Conservation (phyloP, 1,140 invertebrate genomes). For the Venturia canescens region DNA sequence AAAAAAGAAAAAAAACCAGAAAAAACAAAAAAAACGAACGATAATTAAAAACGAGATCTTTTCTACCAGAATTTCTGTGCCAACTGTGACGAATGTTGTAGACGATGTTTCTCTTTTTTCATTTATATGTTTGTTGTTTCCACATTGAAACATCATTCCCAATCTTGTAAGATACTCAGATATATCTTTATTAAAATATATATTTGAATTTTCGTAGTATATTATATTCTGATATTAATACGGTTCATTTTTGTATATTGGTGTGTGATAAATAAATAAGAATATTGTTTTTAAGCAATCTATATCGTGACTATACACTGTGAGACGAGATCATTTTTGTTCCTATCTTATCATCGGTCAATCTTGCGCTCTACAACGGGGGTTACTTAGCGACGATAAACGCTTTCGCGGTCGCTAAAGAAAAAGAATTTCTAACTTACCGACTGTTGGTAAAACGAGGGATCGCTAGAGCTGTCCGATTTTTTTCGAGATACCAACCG, state of each 20-base stretch:
- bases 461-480: too few relatives aligned
- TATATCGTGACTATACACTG: background rate
- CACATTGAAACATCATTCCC: slow-evolving; percentile 74
- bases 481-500: too few relatives aligned
- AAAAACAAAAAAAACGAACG: too few relatives aligned
- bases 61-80: slow-evolving; percentile 77
- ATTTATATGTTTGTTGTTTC: slow-evolving; percentile 63
- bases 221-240: slow-evolving; percentile 78
- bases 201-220: slow-evolving; percentile 76
- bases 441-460: background rate
- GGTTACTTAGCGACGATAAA: too few relatives aligned
- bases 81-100: slow-evolving; percentile 76
- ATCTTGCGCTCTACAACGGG: too few relatives aligned
- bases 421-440: background rate
- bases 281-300: slow-evolving; percentile 77
- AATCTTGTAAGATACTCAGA: slow-evolving; percentile 78
- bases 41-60: slow-evolving; percentile 67
- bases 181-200: slow-evolving; percentile 75
- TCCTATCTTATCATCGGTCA: background rate
- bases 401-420: background rate
- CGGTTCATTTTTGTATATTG: slow-evolving; percentile 78
- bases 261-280: slow-evolving; percentile 78
- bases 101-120: slow-evolving; percentile 55
- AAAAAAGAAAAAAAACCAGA: too few relatives aligned
- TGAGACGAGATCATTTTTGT: background rate